Evolutionary conservation across 1,140 invertebrate genomes (phyloP), one percentile per base, ranked within the genome.

Genomic region (Tetragonula clypearis): DNA sequence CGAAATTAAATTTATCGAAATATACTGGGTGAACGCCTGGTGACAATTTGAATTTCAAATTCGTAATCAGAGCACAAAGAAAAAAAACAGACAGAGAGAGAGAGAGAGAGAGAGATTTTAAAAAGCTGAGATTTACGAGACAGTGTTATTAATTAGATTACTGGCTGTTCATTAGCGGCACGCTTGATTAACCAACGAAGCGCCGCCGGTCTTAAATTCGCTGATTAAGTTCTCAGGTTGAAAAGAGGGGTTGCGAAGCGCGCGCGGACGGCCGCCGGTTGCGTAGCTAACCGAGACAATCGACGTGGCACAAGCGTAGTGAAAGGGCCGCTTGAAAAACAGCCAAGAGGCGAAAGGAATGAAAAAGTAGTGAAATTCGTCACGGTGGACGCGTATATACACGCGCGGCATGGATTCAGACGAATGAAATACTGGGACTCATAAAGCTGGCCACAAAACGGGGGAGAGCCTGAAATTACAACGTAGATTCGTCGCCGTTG

Each of bases 391-490:
- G 56, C 72, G 41, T 5, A 23, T 55, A 35, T 68, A 68, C 23
- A 53, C n/a, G 9, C 21, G 21, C 56, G 21, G 49, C 60, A 26
- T n/a, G 58, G 74, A 75, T 85, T 88, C 86, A 86, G 87, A 86
- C 69, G 82, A 87, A 88, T 87, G 83, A 88, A 88, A 87, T 66
- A 84, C 60, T 35, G 73, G 73, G 35, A 35, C 56, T 82, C 78
- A 26, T 87, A 83, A 90, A 85, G 85, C 53, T 69, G 79, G 78
- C 79, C 84, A 71, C 65, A 60, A 72, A 81, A 76, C 77, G 66
- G 77, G 84, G 74, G 68, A 74, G 53, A 77, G 53, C 68, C 56
- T 74, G 85, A 88, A 88, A 79, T 85, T 86, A 82, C 56, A 53
- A 35, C 72, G 58, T 19, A 62, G 55, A 84, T 82, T 84, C 78